Evolutionary conservation across 2,888 invertebrate species (phyloP), one percentile per base, ranked within the genome.

Genomic region (Nemotelus nigrinus): DNA sequence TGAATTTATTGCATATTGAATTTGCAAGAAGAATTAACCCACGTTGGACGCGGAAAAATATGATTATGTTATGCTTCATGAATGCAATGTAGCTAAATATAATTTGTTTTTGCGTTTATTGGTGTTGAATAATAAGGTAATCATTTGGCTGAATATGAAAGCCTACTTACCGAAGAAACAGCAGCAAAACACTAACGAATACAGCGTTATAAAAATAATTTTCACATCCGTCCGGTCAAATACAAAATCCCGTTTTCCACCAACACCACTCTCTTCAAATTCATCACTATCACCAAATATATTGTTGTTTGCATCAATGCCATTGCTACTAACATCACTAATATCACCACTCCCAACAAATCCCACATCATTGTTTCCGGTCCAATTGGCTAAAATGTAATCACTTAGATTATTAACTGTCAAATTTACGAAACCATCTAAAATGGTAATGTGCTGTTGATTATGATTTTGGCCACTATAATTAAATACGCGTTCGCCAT

Each of bases 141-240:
- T 25, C 25, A 25, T 25, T 25, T 25, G 25, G 25, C 1, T 25
- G 25, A 25, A 25, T 25, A 25, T 25, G 53, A 6, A 55, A 45
- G 45, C n/a, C 41, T 74, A 91, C 94, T 93, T 86, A 94, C 94
- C 94, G 83, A 94, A 93, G 86, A 94, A 93, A 85, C 94, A 94
- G 83, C 93, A 92, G 86, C 93, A 92, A 86, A 94, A 94, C 41
- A 94, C 94, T 80, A 94, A 87, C 2, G 93, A 91, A 84, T 94
- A 94, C 47, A 94, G 88, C 0, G 91, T 91, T 83, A 94, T 92
- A 86, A 94, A 93, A 83, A 93, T 90, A 72, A 92, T 90, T 83
- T 92, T 90, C 77, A 94, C 91, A 85, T 93, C 93, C 74, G 90
- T 89, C 83, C 93, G 90, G 85, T 94, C 94, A 83, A 93, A 94